phyloP scores from a whole-genome alignment of 2,888 invertebrate genomes.

The Phytoseiulus persimilis region DNA sequence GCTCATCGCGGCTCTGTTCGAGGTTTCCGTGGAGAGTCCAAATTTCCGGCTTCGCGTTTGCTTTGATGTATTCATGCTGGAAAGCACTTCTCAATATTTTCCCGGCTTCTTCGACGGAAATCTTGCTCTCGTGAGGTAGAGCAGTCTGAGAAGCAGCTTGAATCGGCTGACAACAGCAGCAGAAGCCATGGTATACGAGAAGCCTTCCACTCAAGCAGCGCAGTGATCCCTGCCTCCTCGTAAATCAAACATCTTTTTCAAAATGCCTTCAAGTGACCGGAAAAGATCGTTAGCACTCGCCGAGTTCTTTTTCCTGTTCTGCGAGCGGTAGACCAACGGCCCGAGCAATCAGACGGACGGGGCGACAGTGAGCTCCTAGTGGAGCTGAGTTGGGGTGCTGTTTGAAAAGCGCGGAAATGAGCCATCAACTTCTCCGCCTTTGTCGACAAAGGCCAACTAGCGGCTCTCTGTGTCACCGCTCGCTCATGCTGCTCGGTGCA shows the following conservation, averaged over 20 bases:
- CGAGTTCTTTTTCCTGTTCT: conserved; percentile 11
- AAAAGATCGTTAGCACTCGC: conserved; percentile 29
- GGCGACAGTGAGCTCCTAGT: not conserved
- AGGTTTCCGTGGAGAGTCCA: not conserved
- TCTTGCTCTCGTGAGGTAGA: not conserved
- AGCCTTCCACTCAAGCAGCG: not conserved
- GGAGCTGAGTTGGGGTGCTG: not conserved
- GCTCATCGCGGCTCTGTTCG: not conserved
- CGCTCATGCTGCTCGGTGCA: not conserved
- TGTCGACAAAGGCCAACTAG: not conserved
- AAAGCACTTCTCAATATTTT: not conserved
- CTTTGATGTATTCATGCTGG: not conserved
- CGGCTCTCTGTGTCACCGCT: not conserved
- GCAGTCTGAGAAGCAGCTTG: not conserved
- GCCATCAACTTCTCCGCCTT: not conserved
- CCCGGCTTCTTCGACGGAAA: not conserved
- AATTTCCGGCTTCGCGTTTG: not conserved
- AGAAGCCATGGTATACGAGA: not conserved
- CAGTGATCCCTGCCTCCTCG: not conserved
- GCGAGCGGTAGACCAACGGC: not conserved
- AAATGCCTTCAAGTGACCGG: conserved; percentile 34
- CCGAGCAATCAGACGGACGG: not conserved
- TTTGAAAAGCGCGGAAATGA: conserved; percentile 5
- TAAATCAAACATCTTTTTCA: conserved; percentile 30
- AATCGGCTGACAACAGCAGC: not conserved